Conservation (phyloP, 2,113 vertebrate genomes). For the Hippolais icterina region DNA sequence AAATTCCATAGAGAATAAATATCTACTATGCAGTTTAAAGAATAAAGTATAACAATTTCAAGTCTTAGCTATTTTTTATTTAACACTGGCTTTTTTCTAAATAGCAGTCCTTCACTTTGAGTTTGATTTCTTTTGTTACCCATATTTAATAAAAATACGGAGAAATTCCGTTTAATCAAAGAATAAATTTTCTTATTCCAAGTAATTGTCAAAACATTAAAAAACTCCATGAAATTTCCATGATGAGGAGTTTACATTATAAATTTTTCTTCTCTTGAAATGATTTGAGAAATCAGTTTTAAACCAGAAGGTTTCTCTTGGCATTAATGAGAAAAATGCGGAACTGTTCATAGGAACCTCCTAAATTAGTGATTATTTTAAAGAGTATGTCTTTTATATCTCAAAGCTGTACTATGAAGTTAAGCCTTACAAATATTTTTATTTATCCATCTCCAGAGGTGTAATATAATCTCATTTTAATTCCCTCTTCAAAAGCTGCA, state of each 20-base stretch:
- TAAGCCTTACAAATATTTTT: background rate
- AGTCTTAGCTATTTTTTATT: background rate
- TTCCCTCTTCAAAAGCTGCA: background rate
- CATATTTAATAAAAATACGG: background rate
- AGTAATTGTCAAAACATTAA: background rate
- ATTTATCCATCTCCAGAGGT: background rate
- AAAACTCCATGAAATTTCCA: background rate
- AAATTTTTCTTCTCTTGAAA: background rate
- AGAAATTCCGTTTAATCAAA: background rate
- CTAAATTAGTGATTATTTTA: background rate
- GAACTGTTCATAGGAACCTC: background rate
- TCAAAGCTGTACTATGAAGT: background rate
- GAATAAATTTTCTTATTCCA: background rate
- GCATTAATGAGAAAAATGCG: background rate
- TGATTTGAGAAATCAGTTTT: background rate
- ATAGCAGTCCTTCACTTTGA: background rate
- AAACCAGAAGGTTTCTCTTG: background rate
- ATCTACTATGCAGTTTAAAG: background rate
- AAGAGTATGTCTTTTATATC: background rate
- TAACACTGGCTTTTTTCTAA: background rate
- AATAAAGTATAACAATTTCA: background rate
- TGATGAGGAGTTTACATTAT: background rate
- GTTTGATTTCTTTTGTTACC: background rate
- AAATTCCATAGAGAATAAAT: background rate
- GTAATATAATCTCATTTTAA: background rate